Percentiles rank a stretch among this genome's conserved stretches.
Evolutionary conservation across 1,140 invertebrate species (phyloP).

Genomic region (Diorhabda elongata): DNA sequence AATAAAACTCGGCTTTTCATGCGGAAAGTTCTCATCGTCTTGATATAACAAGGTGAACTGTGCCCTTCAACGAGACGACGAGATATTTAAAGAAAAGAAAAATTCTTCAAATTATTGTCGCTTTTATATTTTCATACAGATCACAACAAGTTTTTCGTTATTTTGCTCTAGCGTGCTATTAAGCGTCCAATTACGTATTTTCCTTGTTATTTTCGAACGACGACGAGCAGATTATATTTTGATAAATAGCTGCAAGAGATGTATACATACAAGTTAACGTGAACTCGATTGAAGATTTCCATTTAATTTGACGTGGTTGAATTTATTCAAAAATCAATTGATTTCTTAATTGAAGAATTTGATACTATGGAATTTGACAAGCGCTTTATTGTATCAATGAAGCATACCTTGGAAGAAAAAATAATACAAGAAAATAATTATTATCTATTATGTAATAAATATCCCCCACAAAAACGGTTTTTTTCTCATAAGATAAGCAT

Average conservation of each 20-base stretch:
- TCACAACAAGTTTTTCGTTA: conserved; percentile 14
- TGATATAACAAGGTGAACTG: conserved; percentile 28
- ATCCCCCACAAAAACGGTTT: too few relatives aligned
- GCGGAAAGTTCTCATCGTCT: conserved; percentile 24
- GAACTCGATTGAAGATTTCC: too few relatives aligned
- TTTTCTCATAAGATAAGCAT: too few relatives aligned
- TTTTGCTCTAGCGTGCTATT: conserved; percentile 5
- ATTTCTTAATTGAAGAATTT: too few relatives aligned
- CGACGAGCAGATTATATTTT: background rate
- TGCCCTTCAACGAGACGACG: conserved; percentile 7
- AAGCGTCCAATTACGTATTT: conserved; percentile 5
- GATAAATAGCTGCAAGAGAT: background rate
- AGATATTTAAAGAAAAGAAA: conserved; percentile 22
- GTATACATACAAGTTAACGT: too few relatives aligned
- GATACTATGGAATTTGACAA: too few relatives aligned
- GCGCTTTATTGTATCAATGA: too few relatives aligned
- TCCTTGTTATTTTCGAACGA: background rate
- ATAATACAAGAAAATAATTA: too few relatives aligned
- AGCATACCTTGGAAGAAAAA: too few relatives aligned
- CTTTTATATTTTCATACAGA: conserved; percentile 16
- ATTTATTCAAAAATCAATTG: too few relatives aligned
- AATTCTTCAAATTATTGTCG: conserved; percentile 24
- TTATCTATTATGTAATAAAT: too few relatives aligned
- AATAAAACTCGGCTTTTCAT: conserved; percentile 30
- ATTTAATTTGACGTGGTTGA: too few relatives aligned